Conservation (phyloP, 2,113 vertebrate genomes). For the Upupa epops region DNA sequence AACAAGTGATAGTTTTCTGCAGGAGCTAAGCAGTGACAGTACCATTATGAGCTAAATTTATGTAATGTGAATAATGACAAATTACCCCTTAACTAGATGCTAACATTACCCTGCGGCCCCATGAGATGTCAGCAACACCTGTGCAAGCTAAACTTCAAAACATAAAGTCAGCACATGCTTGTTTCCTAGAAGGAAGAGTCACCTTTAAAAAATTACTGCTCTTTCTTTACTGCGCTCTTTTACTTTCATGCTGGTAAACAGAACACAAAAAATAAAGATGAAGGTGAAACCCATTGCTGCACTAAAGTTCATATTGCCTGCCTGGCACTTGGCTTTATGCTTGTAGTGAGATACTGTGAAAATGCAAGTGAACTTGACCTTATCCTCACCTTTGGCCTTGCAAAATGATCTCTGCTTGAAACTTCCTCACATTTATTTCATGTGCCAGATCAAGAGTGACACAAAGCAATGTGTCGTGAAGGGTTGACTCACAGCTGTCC, state of each 20-base stretch:
- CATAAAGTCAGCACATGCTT: background rate
- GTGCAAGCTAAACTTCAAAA: background rate
- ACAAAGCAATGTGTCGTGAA: constrained; percentile 42
- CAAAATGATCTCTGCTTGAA: constrained; percentile 45
- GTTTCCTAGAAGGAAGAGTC: background rate
- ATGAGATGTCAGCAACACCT: background rate
- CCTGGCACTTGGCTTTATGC: background rate
- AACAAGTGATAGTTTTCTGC: background rate
- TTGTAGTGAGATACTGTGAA: constrained; percentile 25
- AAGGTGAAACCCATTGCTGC: background rate
- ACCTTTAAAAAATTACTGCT: background rate
- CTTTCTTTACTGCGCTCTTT: background rate
- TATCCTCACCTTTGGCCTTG: constrained; percentile 44
- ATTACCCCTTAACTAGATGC: background rate
- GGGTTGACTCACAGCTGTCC: constrained; percentile 32
- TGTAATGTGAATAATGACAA: background rate
- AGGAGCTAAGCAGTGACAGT: background rate
- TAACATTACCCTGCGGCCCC: background rate
- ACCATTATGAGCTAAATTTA: background rate
- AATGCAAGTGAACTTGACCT: constrained; percentile 46
- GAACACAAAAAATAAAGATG: background rate
- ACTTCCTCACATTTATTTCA: constrained; percentile 53
- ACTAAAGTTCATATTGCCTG: background rate
- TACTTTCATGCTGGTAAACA: background rate
- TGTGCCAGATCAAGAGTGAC: constrained; percentile 37